These are phyloP conservation scores for Ctenicera cuprea DNA, from an alignment of 2,888 invertebrate species.

Conservation along the genomic window DNA sequence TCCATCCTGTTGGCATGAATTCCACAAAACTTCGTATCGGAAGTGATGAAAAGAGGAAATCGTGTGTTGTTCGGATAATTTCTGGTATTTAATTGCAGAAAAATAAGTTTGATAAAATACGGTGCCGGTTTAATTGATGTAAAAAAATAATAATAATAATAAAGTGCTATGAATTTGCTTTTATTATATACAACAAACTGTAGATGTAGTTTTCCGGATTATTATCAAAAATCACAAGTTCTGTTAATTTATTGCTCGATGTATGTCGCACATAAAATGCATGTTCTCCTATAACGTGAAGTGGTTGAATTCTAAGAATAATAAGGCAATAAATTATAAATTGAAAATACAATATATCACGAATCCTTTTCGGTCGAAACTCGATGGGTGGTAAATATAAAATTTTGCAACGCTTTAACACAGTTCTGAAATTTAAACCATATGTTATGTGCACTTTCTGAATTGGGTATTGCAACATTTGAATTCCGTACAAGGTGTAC, in stretches of 20 bases:
- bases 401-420: conserved; percentile 35
- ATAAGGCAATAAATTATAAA: conserved; percentile 41
- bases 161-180: no score
- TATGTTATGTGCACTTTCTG: conserved; percentile 38
- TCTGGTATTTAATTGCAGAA: no score
- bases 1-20: conserved; percentile 46
- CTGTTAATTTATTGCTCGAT: conserved; percentile 22
- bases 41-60: conserved; percentile 4
- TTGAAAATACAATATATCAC: conserved; percentile 36
- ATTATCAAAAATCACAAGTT: not conserved
- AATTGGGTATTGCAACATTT: conserved; percentile 27
- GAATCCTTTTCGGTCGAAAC: conserved; percentile 37
- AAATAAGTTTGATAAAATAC: no score
- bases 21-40: conserved; percentile 15
- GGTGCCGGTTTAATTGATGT: no score
- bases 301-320: conserved; percentile 34
- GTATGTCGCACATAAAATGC: conserved; percentile 17
- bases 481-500: conserved; percentile 5
- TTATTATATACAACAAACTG: no score
- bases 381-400: conserved; percentile 43
- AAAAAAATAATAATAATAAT: no score
- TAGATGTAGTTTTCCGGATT: no score
- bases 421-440: conserved; percentile 29
- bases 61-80: not conserved
- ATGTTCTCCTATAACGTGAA: conserved; percentile 13